Evolutionary conservation across 2,888 invertebrate species (phyloP), one percentile per base, ranked within the genome.

Genomic region (Embidobia sp.): DNA sequence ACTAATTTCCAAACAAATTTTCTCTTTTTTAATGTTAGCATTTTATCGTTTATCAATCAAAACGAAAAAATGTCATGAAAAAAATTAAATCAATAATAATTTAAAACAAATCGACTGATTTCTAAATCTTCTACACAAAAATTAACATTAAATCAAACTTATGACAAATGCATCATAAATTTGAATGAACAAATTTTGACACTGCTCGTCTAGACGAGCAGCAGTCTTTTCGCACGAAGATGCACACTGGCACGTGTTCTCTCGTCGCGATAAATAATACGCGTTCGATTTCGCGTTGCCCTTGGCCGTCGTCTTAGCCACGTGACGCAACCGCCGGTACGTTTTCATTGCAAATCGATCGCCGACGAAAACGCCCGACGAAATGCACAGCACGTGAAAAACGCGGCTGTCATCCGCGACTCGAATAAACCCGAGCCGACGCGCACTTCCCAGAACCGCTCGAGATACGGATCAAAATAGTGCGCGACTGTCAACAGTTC

Each of bases 391-490:
- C 59, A 33, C 59, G 59, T 40, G 67, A 57, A 67, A 67, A 57
- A 48, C 40, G 29, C 19, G 37, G 35, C 35, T 22, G 57, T 51
- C 70, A 61, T 44, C 33, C 51, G 35, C 61, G 61, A 35, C 61
- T 51, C 63, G 53, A 72, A 72, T 72, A 51, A 76, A 57, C 63
- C 19, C 40, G 59, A 63, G 29, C 29, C 77, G 63, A 42, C 73
- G 63, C 44, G 44, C 6, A 10, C 15, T 77, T 77, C 77, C 22
- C 46, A 59, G 77, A 77, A 77, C 13, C 57, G 51, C 31, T 16
- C 73, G 33, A 73, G 77, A 73, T 77, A 63, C 73, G 73, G 67
- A 77, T 77, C 73, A 46, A 73, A 77, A 77, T 77, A 77, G 77
- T 77, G 53, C 67, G 46, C 67, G 46, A 59, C 73, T 69, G 77